These are phyloP conservation scores for Dicrurus megarhynchus DNA, from an alignment of 2,113 vertebrate genomes.

Conservation along the genomic window DNA sequence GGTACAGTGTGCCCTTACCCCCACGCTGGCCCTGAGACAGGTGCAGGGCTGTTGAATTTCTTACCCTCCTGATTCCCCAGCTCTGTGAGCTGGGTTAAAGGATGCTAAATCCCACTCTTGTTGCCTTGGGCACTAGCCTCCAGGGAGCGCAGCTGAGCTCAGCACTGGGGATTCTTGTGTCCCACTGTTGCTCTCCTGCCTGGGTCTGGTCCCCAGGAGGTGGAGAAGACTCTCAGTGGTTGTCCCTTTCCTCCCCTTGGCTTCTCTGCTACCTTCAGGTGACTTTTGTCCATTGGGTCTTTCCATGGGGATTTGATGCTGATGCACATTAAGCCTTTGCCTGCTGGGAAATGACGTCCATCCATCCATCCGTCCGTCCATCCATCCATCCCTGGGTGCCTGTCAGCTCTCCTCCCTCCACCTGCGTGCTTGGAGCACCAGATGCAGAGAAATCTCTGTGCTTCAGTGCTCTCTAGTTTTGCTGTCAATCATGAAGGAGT, in stretches of 20 bases:
- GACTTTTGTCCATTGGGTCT: not conserved
- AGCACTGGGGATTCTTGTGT: not conserved
- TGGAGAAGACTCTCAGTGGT: not conserved
- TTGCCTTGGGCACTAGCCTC: not conserved
- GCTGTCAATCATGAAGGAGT: not conserved
- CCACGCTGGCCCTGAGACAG: accelerated
- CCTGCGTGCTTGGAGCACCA: not conserved
- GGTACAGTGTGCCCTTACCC: not conserved
- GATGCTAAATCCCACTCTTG: not conserved
- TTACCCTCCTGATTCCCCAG: not conserved
- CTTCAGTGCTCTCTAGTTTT: not conserved
- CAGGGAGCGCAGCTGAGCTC: not conserved
- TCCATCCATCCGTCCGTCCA: not conserved
- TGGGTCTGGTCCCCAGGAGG: not conserved
- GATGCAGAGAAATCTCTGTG: not conserved
- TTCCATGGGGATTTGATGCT: not conserved
- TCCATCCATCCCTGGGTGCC: not conserved
- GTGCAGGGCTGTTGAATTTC: not conserved
- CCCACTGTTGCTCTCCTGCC: not conserved
- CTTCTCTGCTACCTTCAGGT: not conserved
- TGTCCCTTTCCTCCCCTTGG: not conserved
- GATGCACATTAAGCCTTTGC: not conserved
- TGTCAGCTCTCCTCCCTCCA: not conserved
- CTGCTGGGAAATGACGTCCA: not conserved
- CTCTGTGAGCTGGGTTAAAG: not conserved